A percentile compares a stretch with the other conserved stretches of the same genome.
phyloP scores from a whole-genome alignment of 2,888 invertebrate species.

The Autographa gamma region DNA sequence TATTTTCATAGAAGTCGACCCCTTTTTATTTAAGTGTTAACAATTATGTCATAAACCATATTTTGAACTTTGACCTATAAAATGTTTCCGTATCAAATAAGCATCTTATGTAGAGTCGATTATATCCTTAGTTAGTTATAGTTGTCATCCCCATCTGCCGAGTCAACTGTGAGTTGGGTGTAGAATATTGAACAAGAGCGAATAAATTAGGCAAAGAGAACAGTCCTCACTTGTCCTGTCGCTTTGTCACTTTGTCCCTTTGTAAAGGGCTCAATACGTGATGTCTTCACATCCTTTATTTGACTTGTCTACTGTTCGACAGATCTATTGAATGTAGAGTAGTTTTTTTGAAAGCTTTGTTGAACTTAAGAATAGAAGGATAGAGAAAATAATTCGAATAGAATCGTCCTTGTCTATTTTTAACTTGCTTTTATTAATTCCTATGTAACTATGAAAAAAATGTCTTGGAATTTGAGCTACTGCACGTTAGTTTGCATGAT shows the following conservation, averaged over 20 bases:
- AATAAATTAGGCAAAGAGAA: neutral
- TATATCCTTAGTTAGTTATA: no score
- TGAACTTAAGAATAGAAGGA: neutral
- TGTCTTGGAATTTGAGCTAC: no score
- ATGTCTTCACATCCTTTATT: neutral
- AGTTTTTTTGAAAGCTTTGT: neutral
- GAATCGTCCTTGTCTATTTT: no score
- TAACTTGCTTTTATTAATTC: no score
- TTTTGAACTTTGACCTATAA: no score
- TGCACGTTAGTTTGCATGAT: no score
- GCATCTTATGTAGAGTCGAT: constrained; percentile 13
- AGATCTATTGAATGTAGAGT: neutral
- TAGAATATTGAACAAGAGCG: constrained; percentile 11
- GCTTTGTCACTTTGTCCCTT: neutral
- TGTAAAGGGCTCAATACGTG: neutral
- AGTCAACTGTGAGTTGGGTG: neutral
- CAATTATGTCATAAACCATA: no score
- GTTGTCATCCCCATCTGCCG: neutral
- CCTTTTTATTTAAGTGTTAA: no score
- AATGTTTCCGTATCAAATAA: neutral
- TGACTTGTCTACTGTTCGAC: neutral
- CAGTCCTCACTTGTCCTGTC: neutral
- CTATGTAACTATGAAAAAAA: no score
- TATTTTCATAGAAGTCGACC: no score
- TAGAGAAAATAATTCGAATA: neutral